These are phyloP conservation scores for Malurus elegans DNA, from an alignment of 2,113 vertebrate species.

Conservation along the genomic window DNA sequence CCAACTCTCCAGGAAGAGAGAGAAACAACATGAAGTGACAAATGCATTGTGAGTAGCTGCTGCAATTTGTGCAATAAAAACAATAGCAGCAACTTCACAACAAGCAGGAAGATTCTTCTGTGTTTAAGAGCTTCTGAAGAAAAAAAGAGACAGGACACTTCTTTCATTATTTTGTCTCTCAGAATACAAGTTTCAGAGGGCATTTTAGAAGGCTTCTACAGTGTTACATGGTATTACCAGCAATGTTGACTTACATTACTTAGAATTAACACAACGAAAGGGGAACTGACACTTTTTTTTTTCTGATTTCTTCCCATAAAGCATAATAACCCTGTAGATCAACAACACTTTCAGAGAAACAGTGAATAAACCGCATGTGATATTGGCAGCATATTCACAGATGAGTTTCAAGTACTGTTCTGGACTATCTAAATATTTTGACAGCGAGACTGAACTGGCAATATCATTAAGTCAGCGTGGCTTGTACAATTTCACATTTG, in stretches of 20 bases:
- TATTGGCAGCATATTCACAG: background rate
- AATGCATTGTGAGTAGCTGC: background rate
- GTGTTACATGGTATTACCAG: background rate
- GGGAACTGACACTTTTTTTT: background rate
- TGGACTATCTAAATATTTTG: background rate
- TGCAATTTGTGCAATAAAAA: background rate
- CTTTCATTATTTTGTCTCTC: background rate
- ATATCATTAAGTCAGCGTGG: background rate
- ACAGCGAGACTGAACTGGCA: background rate
- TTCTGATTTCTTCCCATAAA: background rate
- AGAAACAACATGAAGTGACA: background rate
- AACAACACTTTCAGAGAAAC: background rate
- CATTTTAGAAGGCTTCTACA: background rate
- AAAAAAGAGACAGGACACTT: background rate
- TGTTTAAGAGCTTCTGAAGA: background rate
- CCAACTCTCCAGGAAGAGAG: background rate
- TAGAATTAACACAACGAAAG: background rate
- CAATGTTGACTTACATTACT: background rate
- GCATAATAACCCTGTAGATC: background rate
- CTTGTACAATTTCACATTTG: background rate
- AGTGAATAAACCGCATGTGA: background rate
- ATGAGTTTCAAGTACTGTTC: background rate
- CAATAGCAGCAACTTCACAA: background rate
- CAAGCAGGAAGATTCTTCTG: background rate
- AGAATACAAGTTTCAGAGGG: background rate